Evolutionary conservation across 2,888 invertebrate species (phyloP), one percentile per base, ranked within the genome.

Genomic region (Onchidella celtica): DNA sequence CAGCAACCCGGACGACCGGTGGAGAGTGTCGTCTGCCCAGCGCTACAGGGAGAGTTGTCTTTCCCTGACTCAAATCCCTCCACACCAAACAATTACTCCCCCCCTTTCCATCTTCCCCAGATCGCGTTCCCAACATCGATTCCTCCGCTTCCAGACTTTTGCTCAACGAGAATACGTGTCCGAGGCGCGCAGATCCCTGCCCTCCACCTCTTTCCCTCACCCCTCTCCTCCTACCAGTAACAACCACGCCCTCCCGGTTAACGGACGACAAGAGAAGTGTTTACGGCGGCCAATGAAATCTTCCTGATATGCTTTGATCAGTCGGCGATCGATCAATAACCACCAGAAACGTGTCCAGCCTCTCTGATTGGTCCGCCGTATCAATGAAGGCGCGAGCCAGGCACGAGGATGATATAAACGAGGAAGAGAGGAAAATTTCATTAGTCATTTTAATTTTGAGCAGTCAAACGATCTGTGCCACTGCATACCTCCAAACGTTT

Each of bases 381-480:
- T 65, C 79, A 65, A 36, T 27, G 65, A 47, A 63, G 27, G 27
- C 27, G 14, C 38, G 32, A 29, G 0, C 63, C 27, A 32, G 24
- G 17, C 32, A n/a, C n/a, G 34, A 38, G 66, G 36, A 57, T 29
- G 61, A 81, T 81, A 75, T 81, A 75, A 81, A 69, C 69, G 68
- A 69, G 75, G 68, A 59, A 70, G 32, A 36, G 65, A 55, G 47
- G 85, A 85, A 86, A 88, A 88, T 88, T 85, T 85, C 84, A 88
- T 88, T 88, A 88, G 83, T 84, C 78, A 83, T 82, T 86, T 86
- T 86, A 88, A 83, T 84, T 86, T 87, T 87, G 34, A n/a, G 17
- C 69, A 70, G 72, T 81, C 81, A 76, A 40, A 65, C 32, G n/a
- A n/a, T n/a, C n/a, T n/a, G n/a, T n/a, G n/a, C n/a, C 76, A 69